These are phyloP conservation scores for Polydrusus cervinus DNA, from an alignment of 2,888 invertebrate species.

Conservation along the genomic window DNA sequence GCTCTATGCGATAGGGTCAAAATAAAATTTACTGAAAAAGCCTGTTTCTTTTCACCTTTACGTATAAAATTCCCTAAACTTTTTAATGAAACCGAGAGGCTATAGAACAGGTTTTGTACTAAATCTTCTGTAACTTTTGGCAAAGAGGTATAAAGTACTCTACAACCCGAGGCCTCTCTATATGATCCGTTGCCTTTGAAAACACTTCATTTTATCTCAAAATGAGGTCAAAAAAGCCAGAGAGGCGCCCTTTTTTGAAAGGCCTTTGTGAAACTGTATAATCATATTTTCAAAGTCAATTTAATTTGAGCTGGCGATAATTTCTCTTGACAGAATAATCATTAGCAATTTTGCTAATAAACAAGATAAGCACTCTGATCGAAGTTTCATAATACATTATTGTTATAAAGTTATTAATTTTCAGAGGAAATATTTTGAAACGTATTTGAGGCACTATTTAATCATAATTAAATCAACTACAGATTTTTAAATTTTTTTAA, in stretches of 20 bases:
- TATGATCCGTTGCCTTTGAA: background rate
- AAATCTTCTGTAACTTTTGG: too few relatives aligned
- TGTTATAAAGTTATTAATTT: background rate
- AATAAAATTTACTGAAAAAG: too few relatives aligned
- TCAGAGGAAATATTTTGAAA: too few relatives aligned
- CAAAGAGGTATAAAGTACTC: too few relatives aligned
- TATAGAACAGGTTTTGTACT: too few relatives aligned
- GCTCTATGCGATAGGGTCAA: too few relatives aligned
- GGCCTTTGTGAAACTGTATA: background rate
- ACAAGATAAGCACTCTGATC: background rate
- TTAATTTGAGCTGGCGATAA: background rate
- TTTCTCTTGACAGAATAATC: constrained; percentile 4
- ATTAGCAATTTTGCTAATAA: background rate
- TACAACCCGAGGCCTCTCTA: background rate
- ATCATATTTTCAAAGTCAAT: background rate
- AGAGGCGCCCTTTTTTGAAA: background rate
- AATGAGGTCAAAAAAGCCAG: background rate
- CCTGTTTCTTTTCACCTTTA: too few relatives aligned
- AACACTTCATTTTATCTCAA: background rate
- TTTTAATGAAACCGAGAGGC: too few relatives aligned
- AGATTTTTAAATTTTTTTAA: too few relatives aligned
- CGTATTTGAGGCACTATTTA: too few relatives aligned
- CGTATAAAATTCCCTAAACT: too few relatives aligned
- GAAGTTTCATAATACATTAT: background rate
- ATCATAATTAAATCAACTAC: too few relatives aligned